These are phyloP conservation scores for Callipepla californica DNA, from an alignment of 2,113 vertebrate genomes.

Conservation along the genomic window DNA sequence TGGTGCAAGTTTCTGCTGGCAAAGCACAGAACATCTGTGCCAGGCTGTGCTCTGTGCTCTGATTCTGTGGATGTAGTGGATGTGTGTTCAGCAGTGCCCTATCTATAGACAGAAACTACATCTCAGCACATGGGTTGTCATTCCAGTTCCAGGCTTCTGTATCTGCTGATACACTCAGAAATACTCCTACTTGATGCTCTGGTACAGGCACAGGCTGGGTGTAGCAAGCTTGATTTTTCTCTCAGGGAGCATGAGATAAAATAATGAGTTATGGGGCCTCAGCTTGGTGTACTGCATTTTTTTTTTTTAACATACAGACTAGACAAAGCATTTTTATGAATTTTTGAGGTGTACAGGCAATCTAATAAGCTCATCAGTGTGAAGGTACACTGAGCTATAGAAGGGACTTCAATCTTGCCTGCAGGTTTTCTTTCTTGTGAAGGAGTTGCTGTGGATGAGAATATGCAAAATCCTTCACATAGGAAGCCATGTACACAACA, in stretches of 20 bases:
- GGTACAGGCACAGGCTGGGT: background rate
- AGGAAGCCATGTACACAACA: background rate
- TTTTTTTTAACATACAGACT: background rate
- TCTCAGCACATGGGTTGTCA: background rate
- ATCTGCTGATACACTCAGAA: background rate
- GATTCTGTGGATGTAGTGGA: background rate
- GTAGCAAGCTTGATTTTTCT: background rate
- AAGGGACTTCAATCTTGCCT: background rate
- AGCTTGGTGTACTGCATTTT: background rate
- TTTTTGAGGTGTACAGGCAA: background rate
- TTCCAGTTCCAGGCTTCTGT: background rate
- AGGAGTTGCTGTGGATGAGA: background rate
- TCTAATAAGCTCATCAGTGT: background rate
- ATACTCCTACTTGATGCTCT: background rate
- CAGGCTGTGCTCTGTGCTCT: background rate
- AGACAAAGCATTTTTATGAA: background rate
- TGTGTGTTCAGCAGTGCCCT: background rate
- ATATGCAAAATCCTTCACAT: background rate
- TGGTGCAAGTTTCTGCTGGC: background rate
- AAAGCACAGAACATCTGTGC: background rate
- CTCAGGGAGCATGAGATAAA: background rate
- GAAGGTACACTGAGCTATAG: background rate
- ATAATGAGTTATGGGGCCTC: background rate
- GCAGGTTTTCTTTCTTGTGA: background rate
- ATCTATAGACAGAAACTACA: background rate